phyloP scores from a whole-genome alignment of 2,888 invertebrate species.

The Drosophila sordidapex region DNA sequence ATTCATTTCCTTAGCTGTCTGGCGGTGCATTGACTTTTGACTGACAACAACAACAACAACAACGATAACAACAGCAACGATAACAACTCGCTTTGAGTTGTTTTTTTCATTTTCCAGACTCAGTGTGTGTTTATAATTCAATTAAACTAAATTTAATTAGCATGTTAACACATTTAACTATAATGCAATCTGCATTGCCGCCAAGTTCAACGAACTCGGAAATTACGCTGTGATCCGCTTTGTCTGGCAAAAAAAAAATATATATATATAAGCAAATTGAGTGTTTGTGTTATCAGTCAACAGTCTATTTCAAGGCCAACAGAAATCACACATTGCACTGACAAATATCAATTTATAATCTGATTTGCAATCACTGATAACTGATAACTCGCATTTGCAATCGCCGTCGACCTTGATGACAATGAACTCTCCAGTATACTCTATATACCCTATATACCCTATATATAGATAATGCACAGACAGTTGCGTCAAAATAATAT shows the following conservation, averaged over 20 bases:
- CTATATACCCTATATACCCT: slow-evolving; percentile 2
- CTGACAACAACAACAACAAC: slow-evolving; percentile 33
- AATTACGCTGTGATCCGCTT: slow-evolving; percentile 10
- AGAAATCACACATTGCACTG: background rate
- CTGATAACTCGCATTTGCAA: slow-evolving; percentile 21
- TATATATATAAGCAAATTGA: background rate
- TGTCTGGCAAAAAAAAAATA: slow-evolving; percentile 14
- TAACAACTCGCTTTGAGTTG: slow-evolving; percentile 52
- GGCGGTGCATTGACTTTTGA: slow-evolving; percentile 68
- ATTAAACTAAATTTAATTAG: slow-evolving; percentile 77
- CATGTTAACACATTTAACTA: slow-evolving; percentile 68
- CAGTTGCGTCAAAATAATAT: background rate
- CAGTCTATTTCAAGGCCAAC: slow-evolving; percentile 33
- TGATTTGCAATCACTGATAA: slow-evolving; percentile 34
- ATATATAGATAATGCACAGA: background rate
- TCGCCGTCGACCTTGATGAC: slow-evolving; percentile 65
- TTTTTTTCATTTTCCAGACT: slow-evolving; percentile 34
- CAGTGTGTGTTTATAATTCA: slow-evolving; percentile 54
- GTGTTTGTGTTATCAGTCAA: slow-evolving; percentile 42
- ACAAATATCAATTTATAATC: slow-evolving; percentile 51
- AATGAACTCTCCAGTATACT: slow-evolving; percentile 54
- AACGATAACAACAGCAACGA: slow-evolving; percentile 15
- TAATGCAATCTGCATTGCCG: slow-evolving; percentile 62
- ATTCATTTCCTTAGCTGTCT: slow-evolving; percentile 51
- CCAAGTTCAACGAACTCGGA: slow-evolving; percentile 43